Conservation (phyloP, 1,140 invertebrate genomes). For the Drosophila ananassae region DNA sequence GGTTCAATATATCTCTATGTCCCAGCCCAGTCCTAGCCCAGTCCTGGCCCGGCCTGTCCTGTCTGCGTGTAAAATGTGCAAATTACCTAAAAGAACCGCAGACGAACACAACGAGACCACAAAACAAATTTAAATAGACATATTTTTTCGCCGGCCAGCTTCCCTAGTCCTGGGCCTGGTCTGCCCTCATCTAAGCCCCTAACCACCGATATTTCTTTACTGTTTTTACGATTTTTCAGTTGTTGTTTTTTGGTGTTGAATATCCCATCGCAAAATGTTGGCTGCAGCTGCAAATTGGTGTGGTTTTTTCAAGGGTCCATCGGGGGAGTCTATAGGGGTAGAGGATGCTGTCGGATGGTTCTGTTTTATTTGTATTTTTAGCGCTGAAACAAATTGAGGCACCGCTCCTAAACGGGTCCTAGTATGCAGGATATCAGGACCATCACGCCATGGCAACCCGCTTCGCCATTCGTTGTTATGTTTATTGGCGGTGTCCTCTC, state of each 20-base stretch:
- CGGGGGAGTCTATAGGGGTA: not conserved
- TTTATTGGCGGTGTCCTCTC: conserved; percentile 47
- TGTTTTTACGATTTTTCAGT: conserved; percentile 61
- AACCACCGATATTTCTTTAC: conserved; percentile 42
- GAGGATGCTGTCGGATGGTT: conserved; percentile 7
- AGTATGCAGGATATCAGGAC: not conserved
- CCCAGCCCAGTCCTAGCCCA: conserved; percentile 2
- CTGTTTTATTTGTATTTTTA: conserved; percentile 80
- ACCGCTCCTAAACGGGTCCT: conserved; percentile 46
- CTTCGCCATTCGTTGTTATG: conserved; percentile 43
- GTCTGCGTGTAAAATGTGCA: conserved; percentile 80
- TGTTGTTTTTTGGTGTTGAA: conserved; percentile 69
- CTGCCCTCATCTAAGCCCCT: conserved; percentile 11
- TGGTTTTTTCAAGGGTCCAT: conserved; percentile 47
- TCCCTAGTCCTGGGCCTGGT: conserved; percentile 4
- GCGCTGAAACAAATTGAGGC: conserved; percentile 80
- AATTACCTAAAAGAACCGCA: conserved; percentile 83
- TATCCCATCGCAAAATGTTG: conserved; percentile 75
- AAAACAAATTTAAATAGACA: conserved; percentile 83
- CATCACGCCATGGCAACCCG: not conserved
- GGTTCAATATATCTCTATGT: conserved; percentile 56
- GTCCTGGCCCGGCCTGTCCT: conserved; percentile 18
- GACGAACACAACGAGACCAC: conserved; percentile 82
- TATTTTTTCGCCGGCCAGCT: conserved; percentile 68
- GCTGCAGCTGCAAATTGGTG: conserved; percentile 76